These are phyloP conservation scores for Melanophora roralis DNA, from an alignment of 2,888 invertebrate species.

Conservation along the genomic window DNA sequence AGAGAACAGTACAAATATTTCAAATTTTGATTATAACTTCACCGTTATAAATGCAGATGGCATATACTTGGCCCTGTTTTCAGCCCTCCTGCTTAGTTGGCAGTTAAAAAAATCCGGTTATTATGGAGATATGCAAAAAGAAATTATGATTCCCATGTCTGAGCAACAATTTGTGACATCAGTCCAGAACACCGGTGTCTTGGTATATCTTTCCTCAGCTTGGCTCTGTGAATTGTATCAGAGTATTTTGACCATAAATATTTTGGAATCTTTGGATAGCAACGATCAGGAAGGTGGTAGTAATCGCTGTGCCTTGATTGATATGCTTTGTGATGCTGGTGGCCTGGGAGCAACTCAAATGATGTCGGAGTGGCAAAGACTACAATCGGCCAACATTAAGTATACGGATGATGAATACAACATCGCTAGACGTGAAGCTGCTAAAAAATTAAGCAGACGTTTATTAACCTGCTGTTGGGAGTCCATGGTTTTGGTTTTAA, in stretches of 20 bases:
- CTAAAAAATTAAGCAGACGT: constrained; percentile 85
- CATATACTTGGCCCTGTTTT: constrained; percentile 93
- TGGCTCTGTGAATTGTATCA: constrained; percentile 96
- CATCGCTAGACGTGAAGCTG: constrained; percentile 86
- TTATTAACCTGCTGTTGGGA: constrained; percentile 95
- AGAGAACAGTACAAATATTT: constrained; percentile 79
- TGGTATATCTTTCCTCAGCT: constrained; percentile 94
- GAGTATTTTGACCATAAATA: constrained; percentile 84
- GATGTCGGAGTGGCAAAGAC: constrained; percentile 90
- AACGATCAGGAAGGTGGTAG: constrained; percentile 72
- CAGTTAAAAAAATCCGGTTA: constrained; percentile 87
- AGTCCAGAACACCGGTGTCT: constrained; percentile 93
- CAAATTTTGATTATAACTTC: constrained; percentile 80
- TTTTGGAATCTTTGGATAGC: constrained; percentile 71
- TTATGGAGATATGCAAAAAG: constrained; percentile 80
- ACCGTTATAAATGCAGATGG: constrained; percentile 94
- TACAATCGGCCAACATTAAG: constrained; percentile 87
- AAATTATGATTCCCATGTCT: constrained; percentile 80
- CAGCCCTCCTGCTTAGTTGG: constrained; percentile 88
- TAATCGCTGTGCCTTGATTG: constrained; percentile 75
- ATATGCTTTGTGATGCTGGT: constrained; percentile 84
- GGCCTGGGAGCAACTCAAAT: constrained; percentile 90
- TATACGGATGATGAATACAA: constrained; percentile 80
- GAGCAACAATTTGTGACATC: constrained; percentile 95
- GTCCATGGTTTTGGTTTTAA: constrained; percentile 91